Base-by-base conservation (phyloP, 2,888 invertebrate species). In the Shargacucullia verbasci region DNA sequence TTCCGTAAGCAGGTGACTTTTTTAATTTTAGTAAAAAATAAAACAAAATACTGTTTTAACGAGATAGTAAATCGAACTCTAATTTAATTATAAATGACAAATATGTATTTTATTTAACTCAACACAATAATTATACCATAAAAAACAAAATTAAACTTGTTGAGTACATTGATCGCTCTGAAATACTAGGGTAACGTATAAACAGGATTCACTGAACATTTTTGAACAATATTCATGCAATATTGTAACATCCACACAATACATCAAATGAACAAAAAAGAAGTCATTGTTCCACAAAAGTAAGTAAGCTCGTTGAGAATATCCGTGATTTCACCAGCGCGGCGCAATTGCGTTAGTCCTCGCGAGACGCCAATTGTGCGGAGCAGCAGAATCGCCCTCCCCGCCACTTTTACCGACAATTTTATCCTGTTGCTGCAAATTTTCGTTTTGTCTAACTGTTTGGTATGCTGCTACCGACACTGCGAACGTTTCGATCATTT, bases 371-470 rank as follows among this genome's bases (percentile, higher is more conserved):
- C 70, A 70, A 67, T 67, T 67, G 44, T 49, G 65, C 49, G 38
- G 53, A 70, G 37, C 34, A 33, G 37, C 52, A 31, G 27, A 70
- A 59, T 57, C 31, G 38, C 44, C 44, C 39, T 43, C 33, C 55
- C 29, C 63, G 48, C 69, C 63, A 49, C 69, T 41, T 65, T 67
- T 62, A 40, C 60, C 33, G 33, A 20, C 37, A 45, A 70, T 64
- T 64, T 66, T 66, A 70, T 64, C 47, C 70, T 48, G 44, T 64
- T 45, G 29, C 65, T 52, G 47, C 65, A 67, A 67, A 64, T 58
- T 64, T 52, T 15, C 58, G 25, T 63, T 66, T 62, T 58, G 47
- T 63, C 40, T 47, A 15, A 15, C 44, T 58, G 47, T 38, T 70
- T 70, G 40, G 45, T 70, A 64, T 63, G 50, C 55, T 33, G 33